Evolutionary conservation across 1,140 invertebrate genomes (phyloP), one percentile per base, ranked within the genome.

Genomic region (Pseudobourletiella spinata): DNA sequence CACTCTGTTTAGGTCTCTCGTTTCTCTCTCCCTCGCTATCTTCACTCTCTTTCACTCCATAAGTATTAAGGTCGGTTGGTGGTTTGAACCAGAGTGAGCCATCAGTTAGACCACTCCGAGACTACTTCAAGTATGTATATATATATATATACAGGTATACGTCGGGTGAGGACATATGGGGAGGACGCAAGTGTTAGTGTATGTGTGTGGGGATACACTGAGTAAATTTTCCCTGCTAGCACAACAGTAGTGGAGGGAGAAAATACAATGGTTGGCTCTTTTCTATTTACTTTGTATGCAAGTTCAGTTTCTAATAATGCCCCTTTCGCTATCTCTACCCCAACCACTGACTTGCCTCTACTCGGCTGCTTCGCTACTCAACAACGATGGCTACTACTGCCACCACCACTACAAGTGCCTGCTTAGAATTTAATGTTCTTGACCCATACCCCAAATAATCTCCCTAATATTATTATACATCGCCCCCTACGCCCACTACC

Each of bases 371-470:
- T 20, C 44, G 44, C 18, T 46, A 20, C 24, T 46, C 43, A 20
- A 39, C 35, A 39, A 39, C 35, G n/a, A 11, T n/a, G n/a, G 35
- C 35, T 11, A 11, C 35, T 11, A 39, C 35, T 11, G 11, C 35
- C 11, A n/a, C 35, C 11, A n/a, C 44, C 11, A 6, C 20, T 46
- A 18, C 18, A 18, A 8, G 6, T 3, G 18, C 6, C 48, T 51
- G 48, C 48, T 51, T 51, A 51, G 22, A 51, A 24, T 51, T 51
- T 51, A 51, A 51, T 51, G 48, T 26, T 51, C 28, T 26, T 51
- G 48, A 51, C 48, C 48, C 22, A 26, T 26, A 51, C 48, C 48
- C 48, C n/a, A 51, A 26, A 22, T 51, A 51, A 51, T 51, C 48
- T 26, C 22, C 25, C 48, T 51, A 51, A 51, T 51, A 51, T 51